phyloP scores from a whole-genome alignment of 2,113 vertebrate genomes.

The Onychostoma macrolepis region DNA sequence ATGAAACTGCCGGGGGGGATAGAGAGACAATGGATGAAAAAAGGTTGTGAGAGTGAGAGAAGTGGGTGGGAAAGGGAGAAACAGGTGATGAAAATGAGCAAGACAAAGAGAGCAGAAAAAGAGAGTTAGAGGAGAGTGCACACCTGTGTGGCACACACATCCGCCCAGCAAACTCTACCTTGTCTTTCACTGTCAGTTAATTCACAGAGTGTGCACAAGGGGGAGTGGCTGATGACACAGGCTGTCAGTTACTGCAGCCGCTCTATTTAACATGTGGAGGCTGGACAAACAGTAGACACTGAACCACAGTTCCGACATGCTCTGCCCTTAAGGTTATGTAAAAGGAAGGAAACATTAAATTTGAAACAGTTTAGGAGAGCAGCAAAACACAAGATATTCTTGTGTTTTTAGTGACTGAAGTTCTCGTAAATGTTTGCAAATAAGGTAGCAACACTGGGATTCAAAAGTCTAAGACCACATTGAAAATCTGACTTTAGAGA shows the following conservation, averaged over 20 bases:
- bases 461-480: background rate
- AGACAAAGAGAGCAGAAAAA: conserved; percentile 42
- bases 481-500: background rate
- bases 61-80: background rate
- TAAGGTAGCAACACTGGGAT: background rate
- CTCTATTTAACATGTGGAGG: conserved; percentile 42
- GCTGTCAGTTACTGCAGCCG: conserved; percentile 41
- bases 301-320: background rate
- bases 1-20: conserved; percentile 85
- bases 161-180: conserved; percentile 33
- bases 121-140: conserved; percentile 46
- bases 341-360: background rate
- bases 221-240: conserved; percentile 48
- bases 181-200: conserved; percentile 58
- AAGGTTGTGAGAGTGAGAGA: background rate
- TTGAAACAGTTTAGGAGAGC: background rate
- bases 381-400: background rate
- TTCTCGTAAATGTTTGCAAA: background rate
- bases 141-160: conserved; percentile 56
- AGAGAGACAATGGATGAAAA: conserved; percentile 24
- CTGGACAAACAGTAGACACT: conserved; percentile 44
- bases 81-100: conserved; percentile 28
- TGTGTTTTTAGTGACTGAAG: background rate
- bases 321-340: background rate
- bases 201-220: conserved; percentile 35